A percentile compares a stretch with the other conserved stretches of the same genome.
These are phyloP conservation scores for Bombus breviceps DNA, from an alignment of 1,140 invertebrate genomes.

Conservation along the genomic window DNA sequence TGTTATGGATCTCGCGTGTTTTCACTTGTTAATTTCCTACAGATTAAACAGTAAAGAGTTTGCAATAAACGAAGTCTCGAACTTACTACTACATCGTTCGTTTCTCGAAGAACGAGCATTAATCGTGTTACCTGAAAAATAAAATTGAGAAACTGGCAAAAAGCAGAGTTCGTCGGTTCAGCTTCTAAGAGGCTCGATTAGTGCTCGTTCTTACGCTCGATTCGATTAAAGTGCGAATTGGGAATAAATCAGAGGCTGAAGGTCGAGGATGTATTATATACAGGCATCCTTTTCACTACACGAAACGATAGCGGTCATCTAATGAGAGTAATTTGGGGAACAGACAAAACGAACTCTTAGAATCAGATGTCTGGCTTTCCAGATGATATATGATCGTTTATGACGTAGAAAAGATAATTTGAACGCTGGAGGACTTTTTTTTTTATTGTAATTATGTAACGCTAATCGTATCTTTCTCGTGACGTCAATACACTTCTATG, in stretches of 20 bases:
- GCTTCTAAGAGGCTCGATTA: too few relatives aligned
- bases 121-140: too few relatives aligned
- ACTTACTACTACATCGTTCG: too few relatives aligned
- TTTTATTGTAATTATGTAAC: conserved; percentile 3
- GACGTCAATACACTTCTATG: too few relatives aligned
- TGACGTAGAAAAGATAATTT: background rate
- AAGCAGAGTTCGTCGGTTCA: too few relatives aligned
- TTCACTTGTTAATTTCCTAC: too few relatives aligned
- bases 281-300: background rate
- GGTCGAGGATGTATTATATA: background rate
- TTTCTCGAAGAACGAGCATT: too few relatives aligned
- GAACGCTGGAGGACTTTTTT: background rate
- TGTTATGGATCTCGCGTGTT: too few relatives aligned
- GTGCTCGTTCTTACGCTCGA: background rate
- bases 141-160: too few relatives aligned
- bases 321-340: conserved; percentile 8
- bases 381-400: conserved; percentile 19
- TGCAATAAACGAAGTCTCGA: too few relatives aligned
- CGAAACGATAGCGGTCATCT: background rate
- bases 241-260: background rate
- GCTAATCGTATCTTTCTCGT: background rate
- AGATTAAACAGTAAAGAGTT: too few relatives aligned
- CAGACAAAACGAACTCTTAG: background rate
- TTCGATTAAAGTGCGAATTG: background rate
- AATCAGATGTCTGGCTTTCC: background rate